A percentile compares a stretch with the other conserved stretches of the same genome.
Conservation (phyloP, 2,888 invertebrate species). For the Myathropa florea region DNA sequence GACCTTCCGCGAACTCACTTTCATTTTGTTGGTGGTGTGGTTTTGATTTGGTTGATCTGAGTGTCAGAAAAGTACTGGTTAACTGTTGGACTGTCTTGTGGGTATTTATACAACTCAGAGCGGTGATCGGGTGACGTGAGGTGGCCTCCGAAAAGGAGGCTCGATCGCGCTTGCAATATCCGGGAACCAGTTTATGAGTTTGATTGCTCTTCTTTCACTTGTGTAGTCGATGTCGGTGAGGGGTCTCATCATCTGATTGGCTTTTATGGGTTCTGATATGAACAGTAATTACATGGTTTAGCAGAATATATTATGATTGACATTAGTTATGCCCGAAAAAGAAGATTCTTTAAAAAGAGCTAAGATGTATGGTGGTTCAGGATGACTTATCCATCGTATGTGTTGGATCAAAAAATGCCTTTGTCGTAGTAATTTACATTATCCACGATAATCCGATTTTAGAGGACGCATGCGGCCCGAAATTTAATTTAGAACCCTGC, state of each 20-base stretch:
- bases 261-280: too few species aligned
- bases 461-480: too few species aligned
- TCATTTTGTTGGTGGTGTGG: conserved; percentile 14
- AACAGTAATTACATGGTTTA: too few species aligned
- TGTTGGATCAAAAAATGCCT: too few species aligned
- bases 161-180: not conserved
- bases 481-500: too few species aligned
- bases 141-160: not conserved
- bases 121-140: not conserved
- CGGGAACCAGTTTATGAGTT: conserved; percentile 23
- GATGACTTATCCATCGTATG: too few species aligned
- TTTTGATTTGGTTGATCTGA: conserved; percentile 16
- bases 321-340: too few species aligned
- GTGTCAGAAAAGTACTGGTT: conserved; percentile 27
- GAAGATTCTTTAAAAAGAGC: too few species aligned
- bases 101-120: conserved; percentile 30
- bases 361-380: too few species aligned
- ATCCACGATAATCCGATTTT: too few species aligned
- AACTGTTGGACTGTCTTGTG: not conserved
- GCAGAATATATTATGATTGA: too few species aligned
- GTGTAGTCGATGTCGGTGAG: not conserved
- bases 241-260: not conserved
- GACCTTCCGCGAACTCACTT: conserved; percentile 22
- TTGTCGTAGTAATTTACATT: too few species aligned
- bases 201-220: conserved; percentile 11